These are phyloP conservation scores for Percopsis omiscomaycus DNA, from an alignment of 2,797 vertebrate species.

Conservation along the genomic window DNA sequence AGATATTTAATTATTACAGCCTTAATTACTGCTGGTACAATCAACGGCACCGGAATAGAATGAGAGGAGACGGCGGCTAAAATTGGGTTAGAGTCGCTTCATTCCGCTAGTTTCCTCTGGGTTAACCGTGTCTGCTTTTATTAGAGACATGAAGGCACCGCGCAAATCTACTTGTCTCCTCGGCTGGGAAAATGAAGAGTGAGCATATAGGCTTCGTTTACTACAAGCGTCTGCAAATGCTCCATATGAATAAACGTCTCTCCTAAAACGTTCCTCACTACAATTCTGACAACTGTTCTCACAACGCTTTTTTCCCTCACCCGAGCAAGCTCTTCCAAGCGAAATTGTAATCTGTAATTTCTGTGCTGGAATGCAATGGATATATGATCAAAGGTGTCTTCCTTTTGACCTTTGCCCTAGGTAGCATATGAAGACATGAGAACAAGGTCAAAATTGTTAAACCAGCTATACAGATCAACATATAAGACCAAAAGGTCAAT, in stretches of 20 bases:
- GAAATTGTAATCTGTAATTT: not conserved
- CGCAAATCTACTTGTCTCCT: slow-evolving; percentile 29
- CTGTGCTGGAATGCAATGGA: not conserved
- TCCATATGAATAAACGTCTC: not conserved
- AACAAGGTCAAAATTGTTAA: not conserved
- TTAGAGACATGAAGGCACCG: slow-evolving; percentile 32
- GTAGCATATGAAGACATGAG: not conserved
- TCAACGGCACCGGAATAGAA: slow-evolving; percentile 49
- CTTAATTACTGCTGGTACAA: slow-evolving; percentile 61
- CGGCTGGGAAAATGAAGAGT: slow-evolving; percentile 16
- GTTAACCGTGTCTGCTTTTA: slow-evolving; percentile 41
- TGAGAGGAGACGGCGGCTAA: slow-evolving; percentile 54
- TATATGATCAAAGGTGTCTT: not conserved
- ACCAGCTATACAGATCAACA: too few relatives aligned
- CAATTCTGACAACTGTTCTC: too few relatives aligned
- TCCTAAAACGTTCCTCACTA: not conserved
- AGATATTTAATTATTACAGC: slow-evolving; percentile 67
- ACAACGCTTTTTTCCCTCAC: too few relatives aligned
- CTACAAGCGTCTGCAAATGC: not conserved
- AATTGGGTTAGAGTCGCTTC: slow-evolving; percentile 58
- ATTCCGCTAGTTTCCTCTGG: slow-evolving; percentile 41
- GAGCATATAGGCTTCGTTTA: slow-evolving; percentile 13
- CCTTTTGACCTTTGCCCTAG: not conserved
- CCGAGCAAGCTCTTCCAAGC: not conserved
- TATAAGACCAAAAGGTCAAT: too few relatives aligned